A percentile compares a stretch with the other conserved stretches of the same genome.
phyloP scores from a whole-genome alignment of 2,797 vertebrate species.

The Xenentodon cancila region DNA sequence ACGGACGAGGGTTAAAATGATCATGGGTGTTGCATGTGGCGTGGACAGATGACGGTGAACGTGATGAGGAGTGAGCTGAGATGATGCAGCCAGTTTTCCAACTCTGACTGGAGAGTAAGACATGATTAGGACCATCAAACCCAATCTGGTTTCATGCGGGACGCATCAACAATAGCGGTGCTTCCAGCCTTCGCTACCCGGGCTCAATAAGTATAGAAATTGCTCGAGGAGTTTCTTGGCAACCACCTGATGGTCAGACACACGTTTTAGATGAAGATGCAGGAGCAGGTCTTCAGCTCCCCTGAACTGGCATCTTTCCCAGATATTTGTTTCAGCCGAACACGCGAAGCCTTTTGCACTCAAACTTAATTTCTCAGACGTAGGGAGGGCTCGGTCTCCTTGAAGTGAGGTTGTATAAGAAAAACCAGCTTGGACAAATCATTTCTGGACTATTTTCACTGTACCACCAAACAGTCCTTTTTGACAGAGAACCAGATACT shows the following conservation, averaged over 20 bases:
- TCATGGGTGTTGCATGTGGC: constrained; percentile 61
- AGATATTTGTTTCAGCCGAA: no score
- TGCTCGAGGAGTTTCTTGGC: no score
- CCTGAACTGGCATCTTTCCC: no score
- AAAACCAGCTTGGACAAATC: not conserved
- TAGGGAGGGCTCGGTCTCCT: not conserved
- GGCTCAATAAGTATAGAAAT: no score
- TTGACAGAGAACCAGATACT: not conserved
- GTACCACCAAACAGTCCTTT: no score
- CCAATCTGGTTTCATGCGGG: constrained; percentile 49
- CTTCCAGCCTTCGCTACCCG: no score
- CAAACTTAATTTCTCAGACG: no score
- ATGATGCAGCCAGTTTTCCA: constrained; percentile 23
- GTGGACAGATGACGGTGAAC: constrained; percentile 68
- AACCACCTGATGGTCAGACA: no score
- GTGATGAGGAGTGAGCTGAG: constrained; percentile 58
- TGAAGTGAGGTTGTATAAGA: not conserved
- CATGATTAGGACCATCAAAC: constrained; percentile 60
- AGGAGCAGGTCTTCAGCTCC: no score
- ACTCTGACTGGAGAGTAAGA: constrained; percentile 35
- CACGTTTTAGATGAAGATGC: no score
- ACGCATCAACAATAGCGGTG: no score
- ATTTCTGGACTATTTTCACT: not conserved
- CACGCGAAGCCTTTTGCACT: no score
- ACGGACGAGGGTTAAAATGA: constrained; percentile 41